Evolutionary conservation across 1,140 invertebrate genomes (phyloP).

Genomic region (Caenorhabditis inopinata): DNA sequence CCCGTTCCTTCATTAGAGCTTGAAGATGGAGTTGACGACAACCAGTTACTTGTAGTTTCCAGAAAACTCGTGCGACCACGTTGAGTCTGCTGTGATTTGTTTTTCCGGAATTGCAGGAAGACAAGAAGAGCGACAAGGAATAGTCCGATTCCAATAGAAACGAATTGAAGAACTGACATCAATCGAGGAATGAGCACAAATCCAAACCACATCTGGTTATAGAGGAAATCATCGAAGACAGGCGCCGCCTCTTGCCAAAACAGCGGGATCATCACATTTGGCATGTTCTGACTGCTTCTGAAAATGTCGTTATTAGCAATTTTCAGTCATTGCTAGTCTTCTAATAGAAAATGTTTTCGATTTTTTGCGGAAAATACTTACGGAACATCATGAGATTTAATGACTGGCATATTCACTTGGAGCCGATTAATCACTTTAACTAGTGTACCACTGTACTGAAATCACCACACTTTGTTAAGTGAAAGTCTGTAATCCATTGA

Average conservation of each 20-base stretch:
- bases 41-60: neutral
- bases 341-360: neutral
- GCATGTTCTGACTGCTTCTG: constrained; percentile 33
- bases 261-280: constrained; percentile 31
- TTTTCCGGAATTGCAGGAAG: neutral
- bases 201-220: constrained; percentile 25
- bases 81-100: neutral
- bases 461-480: neutral
- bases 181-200: constrained; percentile 33
- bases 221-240: neutral
- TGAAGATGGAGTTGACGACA: neutral
- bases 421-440: constrained; percentile 40
- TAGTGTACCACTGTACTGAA: constrained; percentile 46
- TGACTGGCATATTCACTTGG: constrained; percentile 41
- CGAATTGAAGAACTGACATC: constrained; percentile 6
- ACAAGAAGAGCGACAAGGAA: constrained; percentile 11
- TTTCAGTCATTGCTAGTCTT: no score
- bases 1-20: neutral
- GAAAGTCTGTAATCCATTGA: neutral
- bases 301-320: no score
- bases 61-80: neutral
- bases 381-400: constrained; percentile 8
- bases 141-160: constrained; percentile 22
- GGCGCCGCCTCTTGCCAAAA: constrained; percentile 38
- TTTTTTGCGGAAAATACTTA: constrained; percentile 1